Evolutionary conservation across 2,797 vertebrate genomes (phyloP).

Genomic region (Phoxinus dragarum): DNA sequence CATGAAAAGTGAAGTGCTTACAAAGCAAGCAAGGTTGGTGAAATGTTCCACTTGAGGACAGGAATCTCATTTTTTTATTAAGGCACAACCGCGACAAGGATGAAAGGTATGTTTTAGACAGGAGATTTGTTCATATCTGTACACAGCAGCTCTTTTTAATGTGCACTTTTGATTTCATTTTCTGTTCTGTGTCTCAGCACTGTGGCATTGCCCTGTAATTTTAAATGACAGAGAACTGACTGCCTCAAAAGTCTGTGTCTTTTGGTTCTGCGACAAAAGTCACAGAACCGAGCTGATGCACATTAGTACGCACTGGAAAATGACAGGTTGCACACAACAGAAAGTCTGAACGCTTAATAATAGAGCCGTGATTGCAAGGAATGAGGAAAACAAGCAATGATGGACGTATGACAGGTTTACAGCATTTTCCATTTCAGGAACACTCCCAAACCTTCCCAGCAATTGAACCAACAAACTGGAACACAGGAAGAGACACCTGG

Average conservation of each 20-base stretch:
- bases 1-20: neutral
- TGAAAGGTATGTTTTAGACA: conserved; percentile 22
- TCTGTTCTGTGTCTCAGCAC: neutral
- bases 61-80: neutral
- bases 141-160: conserved; percentile 4
- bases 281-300: neutral
- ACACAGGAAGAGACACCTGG: conserved; percentile 25
- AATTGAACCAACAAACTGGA: neutral
- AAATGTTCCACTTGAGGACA: conserved; percentile 15
- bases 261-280: neutral
- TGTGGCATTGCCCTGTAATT: conserved; percentile 21
- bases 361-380: conserved; percentile 5
- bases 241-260: neutral
- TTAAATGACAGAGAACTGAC: conserved; percentile 1
- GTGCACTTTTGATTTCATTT: conserved; percentile 31
- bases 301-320: conserved; percentile 17
- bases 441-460: conserved; percentile 24
- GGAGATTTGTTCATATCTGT: conserved; percentile 8
- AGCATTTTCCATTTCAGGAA: conserved; percentile 45
- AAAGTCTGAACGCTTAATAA: conserved; percentile 28
- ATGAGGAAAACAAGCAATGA: conserved; percentile 11
- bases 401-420: conserved; percentile 28
- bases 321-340: conserved; percentile 30
- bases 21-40: conserved; percentile 6
- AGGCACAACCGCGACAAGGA: neutral